Conservation (phyloP, 2,888 invertebrate species). For the Eupithecia exiguata region DNA sequence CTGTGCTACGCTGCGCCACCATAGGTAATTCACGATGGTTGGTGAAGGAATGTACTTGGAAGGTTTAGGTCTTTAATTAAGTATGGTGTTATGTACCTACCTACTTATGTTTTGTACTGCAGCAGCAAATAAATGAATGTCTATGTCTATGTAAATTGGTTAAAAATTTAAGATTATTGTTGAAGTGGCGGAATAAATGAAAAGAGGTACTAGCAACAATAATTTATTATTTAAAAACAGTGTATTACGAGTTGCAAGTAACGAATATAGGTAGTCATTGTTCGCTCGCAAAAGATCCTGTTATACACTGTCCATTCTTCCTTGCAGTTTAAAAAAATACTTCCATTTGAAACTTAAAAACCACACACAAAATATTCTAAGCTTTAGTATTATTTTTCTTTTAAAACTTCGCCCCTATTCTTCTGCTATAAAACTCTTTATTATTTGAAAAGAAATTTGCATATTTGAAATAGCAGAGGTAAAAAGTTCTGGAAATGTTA, state of each 20-base stretch:
- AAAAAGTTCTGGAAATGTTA: background rate
- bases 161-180: too few relatives aligned
- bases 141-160: too few relatives aligned
- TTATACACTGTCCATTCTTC: background rate
- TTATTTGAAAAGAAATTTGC: background rate
- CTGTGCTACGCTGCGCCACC: too few relatives aligned
- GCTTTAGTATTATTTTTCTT: background rate
- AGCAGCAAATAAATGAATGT: too few relatives aligned
- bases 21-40: too few relatives aligned
- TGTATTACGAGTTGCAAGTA: background rate
- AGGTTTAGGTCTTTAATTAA: too few relatives aligned
- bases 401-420: background rate
- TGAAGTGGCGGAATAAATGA: too few relatives aligned
- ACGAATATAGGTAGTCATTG: background rate
- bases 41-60: too few relatives aligned
- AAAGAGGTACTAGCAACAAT: too few relatives aligned
- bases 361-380: background rate
- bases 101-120: too few relatives aligned
- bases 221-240: too few relatives aligned
- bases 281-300: background rate
- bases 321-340: background rate
- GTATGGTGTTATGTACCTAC: too few relatives aligned
- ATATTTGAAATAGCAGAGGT: background rate
- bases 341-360: background rate
- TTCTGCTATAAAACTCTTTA: background rate